Evolutionary conservation across 2,113 vertebrate species (phyloP).

Genomic region (Callochromis pleurospilus): DNA sequence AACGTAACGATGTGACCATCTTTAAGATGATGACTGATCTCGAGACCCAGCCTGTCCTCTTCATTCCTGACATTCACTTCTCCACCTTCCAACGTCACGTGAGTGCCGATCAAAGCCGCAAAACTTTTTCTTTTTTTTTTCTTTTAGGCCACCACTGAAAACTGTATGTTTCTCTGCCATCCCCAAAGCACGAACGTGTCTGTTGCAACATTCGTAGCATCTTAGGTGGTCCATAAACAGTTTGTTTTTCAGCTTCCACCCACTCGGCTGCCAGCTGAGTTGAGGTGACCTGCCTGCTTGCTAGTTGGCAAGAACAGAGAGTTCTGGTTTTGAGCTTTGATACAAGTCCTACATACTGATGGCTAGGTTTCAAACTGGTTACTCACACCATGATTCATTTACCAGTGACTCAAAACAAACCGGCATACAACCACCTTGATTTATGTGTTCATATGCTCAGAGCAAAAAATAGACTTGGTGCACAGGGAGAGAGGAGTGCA

Average conservation of each 20-base stretch:
- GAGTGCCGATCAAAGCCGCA: slow-evolving; percentile 49
- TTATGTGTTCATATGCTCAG: background rate
- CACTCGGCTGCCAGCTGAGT: slow-evolving; percentile 33
- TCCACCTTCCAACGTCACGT: slow-evolving; percentile 91
- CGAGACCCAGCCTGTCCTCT: slow-evolving; percentile 93
- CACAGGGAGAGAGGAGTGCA: background rate
- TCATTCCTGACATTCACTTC: slow-evolving; percentile 95
- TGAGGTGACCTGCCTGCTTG: slow-evolving; percentile 41
- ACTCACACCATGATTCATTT: slow-evolving; percentile 45
- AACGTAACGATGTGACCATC: slow-evolving; percentile 87
- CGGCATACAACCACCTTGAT: background rate
- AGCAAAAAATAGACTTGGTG: background rate
- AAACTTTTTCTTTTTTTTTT: background rate
- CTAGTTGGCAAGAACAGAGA: slow-evolving; percentile 47
- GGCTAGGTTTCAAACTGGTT: slow-evolving; percentile 34
- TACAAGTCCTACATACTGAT: slow-evolving; percentile 21
- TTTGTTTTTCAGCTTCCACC: slow-evolving; percentile 12
- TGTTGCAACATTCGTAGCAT: background rate
- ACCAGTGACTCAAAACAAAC: slow-evolving; percentile 23
- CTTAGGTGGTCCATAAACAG: slow-evolving; percentile 14
- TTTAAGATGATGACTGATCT: slow-evolving; percentile 90
- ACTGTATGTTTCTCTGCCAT: background rate
- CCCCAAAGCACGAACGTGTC: background rate
- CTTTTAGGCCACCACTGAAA: background rate
- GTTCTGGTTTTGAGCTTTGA: slow-evolving; percentile 47